A percentile compares a stretch with the other conserved stretches of the same genome.
Evolutionary conservation across 2,113 vertebrate genomes (phyloP).

Genomic region (Nerophis ophidion): DNA sequence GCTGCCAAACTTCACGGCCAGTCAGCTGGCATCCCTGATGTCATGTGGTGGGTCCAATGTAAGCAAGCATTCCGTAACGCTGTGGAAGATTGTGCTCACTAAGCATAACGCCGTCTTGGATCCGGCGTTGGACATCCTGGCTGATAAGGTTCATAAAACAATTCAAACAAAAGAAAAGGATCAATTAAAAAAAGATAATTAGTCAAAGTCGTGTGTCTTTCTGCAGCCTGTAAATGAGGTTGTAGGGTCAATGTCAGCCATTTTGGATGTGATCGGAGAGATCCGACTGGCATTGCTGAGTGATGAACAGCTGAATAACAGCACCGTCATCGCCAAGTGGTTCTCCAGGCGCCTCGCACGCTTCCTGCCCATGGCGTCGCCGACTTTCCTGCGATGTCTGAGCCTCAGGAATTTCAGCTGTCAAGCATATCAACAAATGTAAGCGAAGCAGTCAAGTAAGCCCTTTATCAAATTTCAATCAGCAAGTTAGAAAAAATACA

Average conservation of each 20-base stretch:
- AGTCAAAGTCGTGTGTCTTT: not conserved
- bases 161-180: not conserved
- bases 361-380: constrained; percentile 51
- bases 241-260: constrained; percentile 20
- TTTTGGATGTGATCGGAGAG: constrained; percentile 60
- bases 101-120: constrained; percentile 47
- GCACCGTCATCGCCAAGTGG: constrained; percentile 36
- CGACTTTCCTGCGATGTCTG: constrained; percentile 55
- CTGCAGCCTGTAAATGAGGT: constrained; percentile 25
- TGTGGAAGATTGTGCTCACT: constrained; percentile 65
- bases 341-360: constrained; percentile 41
- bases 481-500: too few species aligned
- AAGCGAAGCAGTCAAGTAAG: not conserved
- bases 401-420: constrained; percentile 62
- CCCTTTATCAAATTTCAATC: too few species aligned
- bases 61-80: constrained; percentile 37
- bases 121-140: constrained; percentile 54
- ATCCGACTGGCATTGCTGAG: constrained; percentile 45
- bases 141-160: constrained; percentile 29
- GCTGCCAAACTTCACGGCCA: constrained; percentile 51
- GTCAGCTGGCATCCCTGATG: constrained; percentile 54
- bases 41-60: constrained; percentile 52
- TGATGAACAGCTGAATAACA: constrained; percentile 45
- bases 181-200: not conserved
- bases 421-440: constrained; percentile 63